Percentiles rank a stretch among this genome's conserved stretches.
Conservation (phyloP, 2,888 invertebrate genomes). For the Meandrusa payeni region DNA sequence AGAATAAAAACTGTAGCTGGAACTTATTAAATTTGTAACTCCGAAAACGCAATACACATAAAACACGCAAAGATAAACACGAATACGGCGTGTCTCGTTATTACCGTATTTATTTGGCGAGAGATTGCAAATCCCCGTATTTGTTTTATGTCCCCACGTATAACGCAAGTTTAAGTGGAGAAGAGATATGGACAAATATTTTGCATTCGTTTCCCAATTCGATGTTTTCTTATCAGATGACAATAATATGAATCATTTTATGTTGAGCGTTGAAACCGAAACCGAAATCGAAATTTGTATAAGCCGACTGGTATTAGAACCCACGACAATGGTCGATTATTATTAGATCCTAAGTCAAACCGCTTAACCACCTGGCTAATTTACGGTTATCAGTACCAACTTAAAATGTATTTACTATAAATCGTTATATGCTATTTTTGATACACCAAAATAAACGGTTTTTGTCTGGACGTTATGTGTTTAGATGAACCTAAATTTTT, state of each 20-base stretch:
- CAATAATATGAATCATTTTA: too few species aligned
- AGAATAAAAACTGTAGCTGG: background rate
- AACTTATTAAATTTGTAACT: constrained; percentile 27
- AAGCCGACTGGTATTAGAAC: too few species aligned
- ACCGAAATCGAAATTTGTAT: too few species aligned
- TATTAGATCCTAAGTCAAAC: too few species aligned
- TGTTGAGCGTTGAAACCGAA: too few species aligned
- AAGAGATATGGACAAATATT: constrained; percentile 16
- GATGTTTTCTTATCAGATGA: constrained; percentile 1
- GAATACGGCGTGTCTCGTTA: constrained; percentile 32
- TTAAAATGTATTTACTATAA: too few species aligned
- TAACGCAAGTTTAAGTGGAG: constrained; percentile 15
- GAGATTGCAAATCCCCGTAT: constrained; percentile 32
- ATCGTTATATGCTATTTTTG: background rate
- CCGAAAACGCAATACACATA: constrained; percentile 47
- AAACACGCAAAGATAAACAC: constrained; percentile 41
- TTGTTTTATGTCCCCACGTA: constrained; percentile 24
- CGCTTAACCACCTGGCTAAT: too few species aligned
- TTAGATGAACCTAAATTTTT: constrained; percentile 11
- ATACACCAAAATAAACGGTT: constrained; percentile 11
- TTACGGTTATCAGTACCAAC: too few species aligned
- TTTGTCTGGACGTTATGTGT: constrained; percentile 7
- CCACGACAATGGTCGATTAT: too few species aligned
- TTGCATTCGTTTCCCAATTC: constrained; percentile 6
- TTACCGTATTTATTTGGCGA: constrained; percentile 38